Evolutionary conservation across 2,888 invertebrate genomes (phyloP).

Genomic region (Eilema caniola): DNA sequence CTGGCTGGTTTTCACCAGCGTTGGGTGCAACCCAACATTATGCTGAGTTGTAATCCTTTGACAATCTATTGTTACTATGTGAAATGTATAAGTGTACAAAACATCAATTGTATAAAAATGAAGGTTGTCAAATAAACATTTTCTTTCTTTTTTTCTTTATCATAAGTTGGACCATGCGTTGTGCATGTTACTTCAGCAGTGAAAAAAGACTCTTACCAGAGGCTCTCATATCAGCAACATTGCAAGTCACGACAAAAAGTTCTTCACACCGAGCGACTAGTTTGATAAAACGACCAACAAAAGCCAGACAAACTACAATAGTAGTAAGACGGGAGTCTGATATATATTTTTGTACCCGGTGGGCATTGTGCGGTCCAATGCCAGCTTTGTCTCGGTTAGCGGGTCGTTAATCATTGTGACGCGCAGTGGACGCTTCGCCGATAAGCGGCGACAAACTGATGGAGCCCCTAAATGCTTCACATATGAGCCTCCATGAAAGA

Average conservation of each 20-base stretch:
- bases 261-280: slow-evolving; percentile 37
- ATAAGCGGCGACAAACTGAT: slow-evolving; percentile 57
- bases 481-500: slow-evolving; percentile 30
- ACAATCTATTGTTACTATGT: too few relatives aligned
- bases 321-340: slow-evolving; percentile 57
- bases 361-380: slow-evolving; percentile 55
- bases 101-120: too few relatives aligned
- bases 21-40: too few relatives aligned
- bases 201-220: neutral
- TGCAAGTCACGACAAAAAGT: slow-evolving; percentile 33
- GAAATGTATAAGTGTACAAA: too few relatives aligned
- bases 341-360: slow-evolving; percentile 56
- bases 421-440: slow-evolving; percentile 59
- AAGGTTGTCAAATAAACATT: too few relatives aligned
- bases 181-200: neutral
- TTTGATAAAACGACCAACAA: slow-evolving; percentile 53
- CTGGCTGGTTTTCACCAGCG: too few relatives aligned
- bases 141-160: too few relatives aligned
- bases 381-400: slow-evolving; percentile 63
- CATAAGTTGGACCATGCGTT: too few relatives aligned
- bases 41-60: too few relatives aligned
- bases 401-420: slow-evolving; percentile 70
- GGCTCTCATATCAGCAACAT: slow-evolving; percentile 16
- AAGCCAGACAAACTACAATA: slow-evolving; percentile 62
- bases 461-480: slow-evolving; percentile 34